Evolutionary conservation across 92 coral and sea anemone species (phyloP), one percentile per base, ranked within the genome.

Genomic region (Epizoanthus rinbou): DNA sequence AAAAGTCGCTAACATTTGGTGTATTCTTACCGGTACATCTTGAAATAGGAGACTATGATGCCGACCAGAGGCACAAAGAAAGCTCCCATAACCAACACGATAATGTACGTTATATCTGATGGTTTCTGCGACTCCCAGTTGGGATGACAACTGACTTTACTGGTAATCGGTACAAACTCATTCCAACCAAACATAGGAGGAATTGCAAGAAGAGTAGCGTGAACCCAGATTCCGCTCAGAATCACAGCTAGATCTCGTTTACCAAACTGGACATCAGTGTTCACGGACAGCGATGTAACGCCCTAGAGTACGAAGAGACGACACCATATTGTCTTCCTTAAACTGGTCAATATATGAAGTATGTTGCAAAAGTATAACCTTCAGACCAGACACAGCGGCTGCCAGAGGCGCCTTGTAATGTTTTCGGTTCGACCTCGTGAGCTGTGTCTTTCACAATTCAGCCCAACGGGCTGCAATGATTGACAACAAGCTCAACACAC

Each of bases 141-240:
- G 2, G 93, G 93, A 19, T 79, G 80, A 18, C 93, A 90, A 69
- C 93, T 90, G 23, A 79, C 25, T 68, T 47, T 71, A 21, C 88
- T 63, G 18, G 84, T 28, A 6, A 85, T 75, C 5, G 86, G 86
- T 4, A 90, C 91, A 53, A 73, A 86, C 37, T 64, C 19, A 47
- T 84, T 90, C 93, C 93, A 90, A 8, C 93, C 93, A 24, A 90
- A 28, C 6, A 90, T 57, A n/a, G 93, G 93, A 5, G 93, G 93
- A 3, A 64, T 25, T 16, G 82, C 57, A 1, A 60, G 57, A 24
- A 78, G 35, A 41, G 43, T 2, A 0, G 82, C 82, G 71, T 78
- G 47, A 0, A 63, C 3, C 82, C 82, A 78, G 45, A 63, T 18
- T 11, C 82, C 82, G 2, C 21, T 41, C 23, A 78, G 9, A 22